Evolutionary conservation across 1,140 invertebrate genomes (phyloP), one percentile per base, ranked within the genome.

Genomic region (Polyergus mexicanus): DNA sequence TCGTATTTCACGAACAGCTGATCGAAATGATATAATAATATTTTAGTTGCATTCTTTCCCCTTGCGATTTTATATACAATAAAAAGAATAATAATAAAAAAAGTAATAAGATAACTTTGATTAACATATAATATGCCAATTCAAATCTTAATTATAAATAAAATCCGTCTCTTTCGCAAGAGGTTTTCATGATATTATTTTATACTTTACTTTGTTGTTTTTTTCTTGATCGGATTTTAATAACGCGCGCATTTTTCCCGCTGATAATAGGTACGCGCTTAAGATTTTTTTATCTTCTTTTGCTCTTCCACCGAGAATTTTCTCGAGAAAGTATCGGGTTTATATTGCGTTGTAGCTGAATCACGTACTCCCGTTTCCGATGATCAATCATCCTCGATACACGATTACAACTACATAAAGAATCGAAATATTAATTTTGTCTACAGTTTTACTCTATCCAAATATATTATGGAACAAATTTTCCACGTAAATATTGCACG

Each of bases 321-420:
- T 47, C 66, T 74, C 78, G 10, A 32, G 10, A 19, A 16, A 65
- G 76, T 47, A 13, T 58, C 81, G 72, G 58, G 80, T 69, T 83
- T 72, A 68, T 83, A 68, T 60, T 16, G 51, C 71, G 25, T 63
- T 54, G 32, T 60, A 77, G 58, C 41, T 62, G 54, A 69, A 80
- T 66, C 60, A 78, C 68, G 69, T 51, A 35, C 35, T 84, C 84
- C 41, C 65, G 69, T 62, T 44, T 32, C 41, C 77, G 56, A 56
- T 74, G 88, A 85, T 87, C 81, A 76, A 77, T 77, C 71, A 77
- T 77, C 28, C 44, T 76, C 5, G 32, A 41, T 28, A 76, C 60
- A 28, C 69, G 44, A 38, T 13, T 6, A 10, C 11, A 84, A 54
- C 44, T 28, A 77, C 16, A 58, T 13, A 66, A 35, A 56, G 51